Conservation (phyloP, 2,888 invertebrate species). For the Lomographa bimaculata region DNA sequence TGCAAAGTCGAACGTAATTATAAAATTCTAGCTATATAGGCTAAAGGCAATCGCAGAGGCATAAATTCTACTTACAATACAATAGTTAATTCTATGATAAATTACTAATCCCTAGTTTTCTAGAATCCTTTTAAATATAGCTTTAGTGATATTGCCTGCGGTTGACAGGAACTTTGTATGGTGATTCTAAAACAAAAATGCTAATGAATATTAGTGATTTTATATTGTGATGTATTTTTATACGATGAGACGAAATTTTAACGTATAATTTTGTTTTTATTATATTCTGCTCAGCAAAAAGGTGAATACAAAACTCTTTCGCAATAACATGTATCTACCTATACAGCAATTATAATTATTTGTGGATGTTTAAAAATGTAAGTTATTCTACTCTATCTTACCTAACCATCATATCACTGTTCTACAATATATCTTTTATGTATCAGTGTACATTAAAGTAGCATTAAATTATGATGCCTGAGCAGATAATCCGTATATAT, state of each 20-base stretch:
- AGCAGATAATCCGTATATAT: no score
- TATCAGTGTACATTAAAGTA: no score
- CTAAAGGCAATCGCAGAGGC: conserved; percentile 24
- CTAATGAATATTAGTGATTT: conserved; percentile 33
- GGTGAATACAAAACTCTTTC: no score
- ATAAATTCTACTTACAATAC: conserved; percentile 25
- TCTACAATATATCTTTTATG: no score
- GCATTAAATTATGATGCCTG: no score
- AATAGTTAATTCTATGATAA: conserved; percentile 9
- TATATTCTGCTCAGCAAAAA: no score
- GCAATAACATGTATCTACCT: no score
- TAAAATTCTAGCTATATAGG: conserved; percentile 21
- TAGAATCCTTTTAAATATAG: conserved; percentile 13
- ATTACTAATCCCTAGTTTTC: conserved; percentile 1
- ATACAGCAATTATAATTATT: no score
- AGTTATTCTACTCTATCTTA: no score
- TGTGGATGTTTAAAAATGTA: no score
- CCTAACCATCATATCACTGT: no score
- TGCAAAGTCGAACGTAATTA: no score
- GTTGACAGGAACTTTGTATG: conserved; percentile 22
- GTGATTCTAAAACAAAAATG: conserved; percentile 27
- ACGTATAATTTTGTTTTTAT: conserved; percentile 7
- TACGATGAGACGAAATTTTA: conserved; percentile 39
- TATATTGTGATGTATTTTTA: conserved; percentile 53
- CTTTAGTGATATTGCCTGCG: conserved; percentile 28